Conservation (phyloP, 2,888 invertebrate genomes). For the Pogonocherus hispidulus region DNA sequence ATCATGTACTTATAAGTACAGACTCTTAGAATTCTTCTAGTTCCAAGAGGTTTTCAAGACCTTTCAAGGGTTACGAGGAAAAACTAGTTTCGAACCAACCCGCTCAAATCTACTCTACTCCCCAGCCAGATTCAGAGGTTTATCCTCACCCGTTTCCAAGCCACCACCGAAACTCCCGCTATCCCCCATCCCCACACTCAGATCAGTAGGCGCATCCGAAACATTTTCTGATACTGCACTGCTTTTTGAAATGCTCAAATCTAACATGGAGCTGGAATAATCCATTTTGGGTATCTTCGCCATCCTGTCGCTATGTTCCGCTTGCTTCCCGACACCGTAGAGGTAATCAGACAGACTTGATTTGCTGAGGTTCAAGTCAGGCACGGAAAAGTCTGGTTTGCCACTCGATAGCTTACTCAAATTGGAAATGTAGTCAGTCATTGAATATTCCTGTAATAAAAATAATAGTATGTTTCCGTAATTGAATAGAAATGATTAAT, state of each 20-base stretch:
- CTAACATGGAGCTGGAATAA: conserved; percentile 68
- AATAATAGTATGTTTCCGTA: no score
- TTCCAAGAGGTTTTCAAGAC: no score
- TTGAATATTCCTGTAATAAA: conserved; percentile 57
- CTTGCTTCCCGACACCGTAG: conserved; percentile 60
- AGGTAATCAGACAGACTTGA: conserved; percentile 62
- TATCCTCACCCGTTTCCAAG: conserved; percentile 41
- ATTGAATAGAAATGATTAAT: no score
- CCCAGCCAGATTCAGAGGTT: conserved; percentile 51
- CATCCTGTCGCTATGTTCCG: conserved; percentile 68
- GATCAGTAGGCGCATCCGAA: conserved; percentile 54
- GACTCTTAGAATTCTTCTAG: no score
- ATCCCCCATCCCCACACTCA: conserved; percentile 49
- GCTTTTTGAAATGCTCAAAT: conserved; percentile 68
- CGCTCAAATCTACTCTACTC: conserved; percentile 13
- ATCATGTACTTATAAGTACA: no score
- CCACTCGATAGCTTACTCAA: conserved; percentile 46
- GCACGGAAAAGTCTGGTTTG: conserved; percentile 60
- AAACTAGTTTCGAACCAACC: no score
- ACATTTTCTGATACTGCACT: conserved; percentile 51
- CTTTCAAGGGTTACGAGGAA: no score
- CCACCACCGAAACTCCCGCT: conserved; percentile 31
- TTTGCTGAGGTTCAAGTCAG: conserved; percentile 69
- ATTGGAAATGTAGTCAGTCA: conserved; percentile 58
- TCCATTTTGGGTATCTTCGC: conserved; percentile 74